These are phyloP conservation scores for Diorhabda carinulata DNA, from an alignment of 1,140 invertebrate species.

Conservation along the genomic window DNA sequence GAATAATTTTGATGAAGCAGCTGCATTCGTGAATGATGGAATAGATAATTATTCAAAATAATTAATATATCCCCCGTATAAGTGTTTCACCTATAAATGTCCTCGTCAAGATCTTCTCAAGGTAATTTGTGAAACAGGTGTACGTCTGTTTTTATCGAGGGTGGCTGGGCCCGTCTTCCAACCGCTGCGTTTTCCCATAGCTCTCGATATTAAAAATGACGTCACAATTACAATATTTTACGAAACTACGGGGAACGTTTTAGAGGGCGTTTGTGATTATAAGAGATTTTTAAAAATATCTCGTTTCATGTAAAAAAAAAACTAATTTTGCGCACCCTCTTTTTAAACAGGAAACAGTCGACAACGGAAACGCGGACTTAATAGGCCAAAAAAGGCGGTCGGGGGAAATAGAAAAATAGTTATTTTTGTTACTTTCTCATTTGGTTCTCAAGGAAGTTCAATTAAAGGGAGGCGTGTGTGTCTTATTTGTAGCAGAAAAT, in stretches of 20 bases:
- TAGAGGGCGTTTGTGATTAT: not conserved
- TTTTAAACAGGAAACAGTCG: slow-evolving; percentile 31
- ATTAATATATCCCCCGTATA: too few species aligned
- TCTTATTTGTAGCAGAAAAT: not conserved
- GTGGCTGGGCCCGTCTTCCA: slow-evolving; percentile 22
- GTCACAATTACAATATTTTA: slow-evolving; percentile 15
- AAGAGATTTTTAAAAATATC: slow-evolving; percentile 32
- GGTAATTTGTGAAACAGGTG: slow-evolving; percentile 29
- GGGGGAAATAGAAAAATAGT: slow-evolving; percentile 19
- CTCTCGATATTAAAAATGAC: slow-evolving; percentile 27
- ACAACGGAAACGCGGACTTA: slow-evolving; percentile 29
- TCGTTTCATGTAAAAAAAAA: slow-evolving; percentile 33
- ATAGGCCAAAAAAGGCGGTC: slow-evolving; percentile 6
- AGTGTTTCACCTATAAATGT: too few species aligned
- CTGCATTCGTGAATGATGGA: too few species aligned
- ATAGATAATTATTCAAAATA: too few species aligned
- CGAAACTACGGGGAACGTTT: too few species aligned
- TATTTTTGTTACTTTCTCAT: slow-evolving; percentile 19
- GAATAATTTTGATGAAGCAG: too few species aligned
- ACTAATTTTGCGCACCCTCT: slow-evolving; percentile 36
- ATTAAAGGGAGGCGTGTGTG: not conserved
- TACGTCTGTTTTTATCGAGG: slow-evolving; percentile 16
- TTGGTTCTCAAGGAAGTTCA: slow-evolving; percentile 18
- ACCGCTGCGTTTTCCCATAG: slow-evolving; percentile 30
- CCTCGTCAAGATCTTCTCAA: slow-evolving; percentile 16